phyloP scores from a whole-genome alignment of 2,113 vertebrate genomes.

The Sylvietta virens region DNA sequence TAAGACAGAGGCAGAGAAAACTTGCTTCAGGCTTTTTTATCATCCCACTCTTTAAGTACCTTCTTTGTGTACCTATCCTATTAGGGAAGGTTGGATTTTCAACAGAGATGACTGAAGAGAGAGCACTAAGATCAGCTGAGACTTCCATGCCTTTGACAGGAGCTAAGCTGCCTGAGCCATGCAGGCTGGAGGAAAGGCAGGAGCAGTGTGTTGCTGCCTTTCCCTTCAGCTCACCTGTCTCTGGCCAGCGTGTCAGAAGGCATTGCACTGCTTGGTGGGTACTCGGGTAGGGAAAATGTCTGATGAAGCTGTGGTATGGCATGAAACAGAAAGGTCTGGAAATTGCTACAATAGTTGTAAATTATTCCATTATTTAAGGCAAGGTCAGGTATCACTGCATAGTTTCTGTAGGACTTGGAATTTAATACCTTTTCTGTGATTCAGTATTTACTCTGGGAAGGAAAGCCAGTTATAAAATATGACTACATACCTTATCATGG shows the following conservation, averaged over 20 bases:
- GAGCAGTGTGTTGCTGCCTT: background rate
- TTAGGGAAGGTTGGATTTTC: background rate
- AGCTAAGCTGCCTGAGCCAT: background rate
- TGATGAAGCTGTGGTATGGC: background rate
- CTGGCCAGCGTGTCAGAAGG: background rate
- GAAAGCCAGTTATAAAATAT: background rate
- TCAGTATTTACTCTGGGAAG: background rate
- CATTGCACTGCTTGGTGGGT: fast-evolving
- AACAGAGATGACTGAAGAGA: background rate
- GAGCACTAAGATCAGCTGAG: background rate
- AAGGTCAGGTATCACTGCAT: background rate
- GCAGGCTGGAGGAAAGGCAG: background rate
- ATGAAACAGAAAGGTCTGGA: background rate
- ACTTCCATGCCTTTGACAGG: background rate
- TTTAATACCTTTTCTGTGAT: background rate
- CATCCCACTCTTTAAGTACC: background rate
- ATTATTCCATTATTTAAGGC: background rate
- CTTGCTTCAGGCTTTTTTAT: background rate
- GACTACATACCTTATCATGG: background rate
- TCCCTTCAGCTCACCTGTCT: background rate
- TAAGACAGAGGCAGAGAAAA: background rate
- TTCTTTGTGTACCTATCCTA: background rate
- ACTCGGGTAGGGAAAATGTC: background rate
- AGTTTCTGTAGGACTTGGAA: background rate
- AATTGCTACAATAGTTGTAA: background rate